Evolutionary conservation across 2,888 invertebrate species (phyloP), one percentile per base, ranked within the genome.

Genomic region (Dryadula phaetusa): DNA sequence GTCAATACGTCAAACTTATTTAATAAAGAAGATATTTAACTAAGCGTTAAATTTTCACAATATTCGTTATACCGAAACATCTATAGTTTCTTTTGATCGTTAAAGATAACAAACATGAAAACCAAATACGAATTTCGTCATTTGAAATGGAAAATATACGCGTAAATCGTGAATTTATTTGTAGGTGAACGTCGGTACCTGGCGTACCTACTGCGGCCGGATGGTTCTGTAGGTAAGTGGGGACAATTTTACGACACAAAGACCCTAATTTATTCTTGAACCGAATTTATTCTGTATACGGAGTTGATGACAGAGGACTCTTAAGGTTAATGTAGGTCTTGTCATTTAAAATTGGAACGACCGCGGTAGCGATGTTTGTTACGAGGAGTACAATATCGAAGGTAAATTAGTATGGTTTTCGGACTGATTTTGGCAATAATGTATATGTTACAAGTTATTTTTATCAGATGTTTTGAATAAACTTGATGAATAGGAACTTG

Each of bases 221-320:
- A 20, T 37, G 75, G 75, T 64, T 62, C 64, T 64, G 53, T 61
- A 28, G 67, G 64, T 70, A 78, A 77, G 76, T 76, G 81, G 78
- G 81, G 78, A 80, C 83, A 78, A 85, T 87, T 87, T 81, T 82
- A 79, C 81, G 83, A 80, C 86, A 88, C 85, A 88, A 90, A 87
- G 84, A 85, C 86, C 84, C 88, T 90, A 90, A 91, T 90, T 90
- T 90, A 90, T 90, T 90, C 89, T 87, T 88, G 85, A 88, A 88
- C 82, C 81, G 83, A 85, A 87, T 88, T 88, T 87, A 90, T 88
- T 88, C 84, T 85, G 83, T 82, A 83, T 84, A 84, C 83, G 76
- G 79, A 83, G 82, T 79, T 84, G 84, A 84, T 87, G 89, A 89
- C 87, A 85, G 86, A 90, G 89, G 81, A 80, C 82, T 82, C 90